Evolutionary conservation across 2,888 invertebrate genomes (phyloP), one percentile per base, ranked within the genome.

Genomic region (Caenorhabditis sp.): DNA sequence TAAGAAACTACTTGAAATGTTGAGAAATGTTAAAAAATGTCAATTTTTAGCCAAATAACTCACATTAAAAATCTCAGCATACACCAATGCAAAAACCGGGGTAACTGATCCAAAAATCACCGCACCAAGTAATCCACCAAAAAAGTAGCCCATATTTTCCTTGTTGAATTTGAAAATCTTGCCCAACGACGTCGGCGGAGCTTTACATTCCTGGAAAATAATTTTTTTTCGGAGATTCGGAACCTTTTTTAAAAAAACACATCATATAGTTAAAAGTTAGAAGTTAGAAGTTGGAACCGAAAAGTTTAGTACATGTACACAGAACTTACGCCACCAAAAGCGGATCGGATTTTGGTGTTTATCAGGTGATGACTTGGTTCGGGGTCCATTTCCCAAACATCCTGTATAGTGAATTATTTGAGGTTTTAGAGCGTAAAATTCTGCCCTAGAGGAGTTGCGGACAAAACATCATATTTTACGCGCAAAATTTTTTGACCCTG

Each of bases 11-110:
- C 31, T 4, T 7, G 31, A 31, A 31, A 31, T 31, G 31, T 31
- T 7, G 31, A 31, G 31, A 31, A 31, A 31, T 7, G 4, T 4
- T 21, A 38, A 1, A 59, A 36, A 38, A n/a, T 59, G n/a, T n/a
- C n/a, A n/a, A 64, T 17, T 67, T 14, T 65, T 5, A 52, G 52
- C 17, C 21, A 76, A 25, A 31, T 4, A 12, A 76, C 80, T 74
- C 56, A 84, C 88, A 66, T 81, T 78, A 76, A 88, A 88, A 25
- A 88, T 88, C 78, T 88, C 86, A 23, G 88, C 84, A 78, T 89
- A 88, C 70, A 90, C 90, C 26, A 90, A 83, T 31, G 90, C 89
- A 84, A 90, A 91, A 26, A 89, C 86, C 1, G 90, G 90, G 82
- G 89, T 89, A 5, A 89, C 86, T 7, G 86, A 87, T 7, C 90